A percentile compares a stretch with the other conserved stretches of the same genome.
phyloP scores from a whole-genome alignment of 2,113 vertebrate genomes.

The Anolis sagrei region DNA sequence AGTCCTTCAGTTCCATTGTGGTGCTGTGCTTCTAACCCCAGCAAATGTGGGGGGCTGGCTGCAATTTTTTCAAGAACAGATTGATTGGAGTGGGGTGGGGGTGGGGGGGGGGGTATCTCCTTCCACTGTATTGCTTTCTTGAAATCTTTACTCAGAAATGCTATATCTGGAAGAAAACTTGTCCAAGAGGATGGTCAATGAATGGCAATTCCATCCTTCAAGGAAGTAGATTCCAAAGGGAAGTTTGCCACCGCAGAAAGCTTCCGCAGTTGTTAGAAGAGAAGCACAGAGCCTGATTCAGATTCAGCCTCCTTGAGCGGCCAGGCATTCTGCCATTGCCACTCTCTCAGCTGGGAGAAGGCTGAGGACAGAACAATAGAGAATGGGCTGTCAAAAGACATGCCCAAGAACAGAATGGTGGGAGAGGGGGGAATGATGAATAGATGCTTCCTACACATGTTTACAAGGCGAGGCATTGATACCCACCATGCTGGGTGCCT shows the following conservation, averaged over 20 bases:
- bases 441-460: constrained; percentile 43
- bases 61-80: background rate
- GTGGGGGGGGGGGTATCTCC: background rate
- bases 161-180: background rate
- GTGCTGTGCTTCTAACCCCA: too few species aligned
- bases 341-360: background rate
- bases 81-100: background rate
- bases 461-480: constrained; percentile 42
- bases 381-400: constrained; percentile 30
- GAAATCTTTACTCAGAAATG: background rate
- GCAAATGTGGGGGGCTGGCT: too few species aligned
- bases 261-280: background rate
- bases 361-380: constrained; percentile 4
- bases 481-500: constrained; percentile 37
- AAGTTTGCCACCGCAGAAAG: background rate
- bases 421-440: constrained; percentile 10
- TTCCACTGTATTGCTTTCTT: background rate
- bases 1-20: too few species aligned
- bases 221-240: background rate
- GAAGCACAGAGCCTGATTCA: background rate
- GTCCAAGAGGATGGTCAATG: background rate
- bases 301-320: background rate
- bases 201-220: background rate
- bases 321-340: background rate
- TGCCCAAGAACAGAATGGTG: constrained; percentile 27